These are phyloP conservation scores for Willowsia nigromaculata DNA, from an alignment of 2,888 invertebrate genomes.

Conservation along the genomic window DNA sequence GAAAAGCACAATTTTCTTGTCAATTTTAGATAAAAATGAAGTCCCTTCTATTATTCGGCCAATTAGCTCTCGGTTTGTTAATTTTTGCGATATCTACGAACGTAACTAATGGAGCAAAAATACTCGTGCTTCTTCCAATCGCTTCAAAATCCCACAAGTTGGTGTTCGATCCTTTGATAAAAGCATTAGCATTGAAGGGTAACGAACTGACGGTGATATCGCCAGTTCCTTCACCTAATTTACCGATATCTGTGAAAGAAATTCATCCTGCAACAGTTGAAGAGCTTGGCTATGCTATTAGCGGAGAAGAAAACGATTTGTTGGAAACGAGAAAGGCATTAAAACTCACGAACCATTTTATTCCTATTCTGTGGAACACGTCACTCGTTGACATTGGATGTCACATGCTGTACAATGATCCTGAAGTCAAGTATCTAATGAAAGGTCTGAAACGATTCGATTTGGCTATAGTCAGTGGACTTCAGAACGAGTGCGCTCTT, in stretches of 20 bases:
- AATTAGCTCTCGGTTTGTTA: constrained; percentile 38
- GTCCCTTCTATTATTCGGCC: not conserved
- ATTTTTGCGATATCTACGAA: not conserved
- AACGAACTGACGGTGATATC: constrained; percentile 83
- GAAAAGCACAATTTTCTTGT: not conserved
- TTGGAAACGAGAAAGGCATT: constrained; percentile 34
- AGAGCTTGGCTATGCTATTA: constrained; percentile 32
- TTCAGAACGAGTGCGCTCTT: constrained; percentile 81
- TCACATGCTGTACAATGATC: constrained; percentile 62
- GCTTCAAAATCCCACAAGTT: constrained; percentile 69
- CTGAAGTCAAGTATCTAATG: constrained; percentile 65
- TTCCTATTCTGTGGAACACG: constrained; percentile 47
- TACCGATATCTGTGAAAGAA: constrained; percentile 80
- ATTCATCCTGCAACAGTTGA: constrained; percentile 58
- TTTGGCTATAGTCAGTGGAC: constrained; percentile 79
- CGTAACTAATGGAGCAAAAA: constrained; percentile 37
- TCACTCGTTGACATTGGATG: constrained; percentile 62
- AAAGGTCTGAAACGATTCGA: constrained; percentile 76
- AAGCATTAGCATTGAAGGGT: constrained; percentile 82
- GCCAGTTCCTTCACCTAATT: constrained; percentile 80
- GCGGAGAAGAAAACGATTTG: constrained; percentile 7
- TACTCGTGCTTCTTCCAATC: constrained; percentile 74
- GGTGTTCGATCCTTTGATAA: constrained; percentile 80
- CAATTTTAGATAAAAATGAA: constrained; percentile 37
- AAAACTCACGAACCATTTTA: constrained; percentile 17